Evolutionary conservation across 2,113 vertebrate species (phyloP), one percentile per base, ranked within the genome.

Genomic region (Campylomormyrus numenius): DNA sequence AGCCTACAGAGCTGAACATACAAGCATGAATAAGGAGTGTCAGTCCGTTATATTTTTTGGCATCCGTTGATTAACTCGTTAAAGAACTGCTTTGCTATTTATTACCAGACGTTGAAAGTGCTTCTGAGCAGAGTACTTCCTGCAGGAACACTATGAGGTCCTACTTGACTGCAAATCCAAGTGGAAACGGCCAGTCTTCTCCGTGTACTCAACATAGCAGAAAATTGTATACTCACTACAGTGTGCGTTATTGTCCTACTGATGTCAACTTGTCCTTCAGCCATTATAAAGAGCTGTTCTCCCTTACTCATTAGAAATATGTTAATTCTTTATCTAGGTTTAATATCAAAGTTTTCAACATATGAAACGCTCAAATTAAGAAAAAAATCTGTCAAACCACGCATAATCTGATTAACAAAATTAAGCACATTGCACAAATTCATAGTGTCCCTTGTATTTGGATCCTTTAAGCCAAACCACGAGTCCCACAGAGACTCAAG

Each of bases 381-480:
- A 42, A 80, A 35, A 39, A 85, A 39, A 77, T n/a, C 3, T 49
- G 24, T 24, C 21, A n/a, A 52, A 35, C 66, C 48, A 35, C n/a
- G 9, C 53, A 49, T 46, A 39, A 45, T 10, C 53, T 31, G 35
- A 58, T 87, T 56, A 52, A 87, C 39, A 90, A 90, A 88, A 80
- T 62, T 90, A 88, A 90, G 62, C 80, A 70, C 24, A 88, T 87
- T 86, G 48, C 21, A 49, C 27, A 17, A 84, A 89, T 89, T 89
- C 85, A 90, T 87, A 90, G 46, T 42, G 85, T 77, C 89, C 49
- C 85, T 89, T 85, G 80, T 58, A 56, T 85, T 56, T 56, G 24
- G 89, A 62, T 58, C 24, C 17, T 58, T 46, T 89, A 42, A 56
- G 77, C 35, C 56, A 89, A 50, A 52, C 46, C 5, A 27, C 2